phyloP scores from a whole-genome alignment of 2,797 vertebrate species.

The Scolopax rusticola region DNA sequence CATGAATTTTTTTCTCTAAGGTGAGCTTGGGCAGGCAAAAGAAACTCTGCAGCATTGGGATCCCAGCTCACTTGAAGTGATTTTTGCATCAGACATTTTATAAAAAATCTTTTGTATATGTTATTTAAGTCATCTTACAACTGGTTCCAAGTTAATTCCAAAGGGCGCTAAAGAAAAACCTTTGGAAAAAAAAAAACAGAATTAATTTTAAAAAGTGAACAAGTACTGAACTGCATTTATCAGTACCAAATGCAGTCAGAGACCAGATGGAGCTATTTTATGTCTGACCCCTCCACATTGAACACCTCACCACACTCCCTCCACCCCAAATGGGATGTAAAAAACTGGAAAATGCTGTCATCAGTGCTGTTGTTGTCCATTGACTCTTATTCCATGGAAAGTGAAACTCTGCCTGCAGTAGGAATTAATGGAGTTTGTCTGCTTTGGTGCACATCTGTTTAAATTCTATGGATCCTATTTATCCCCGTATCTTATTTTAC shows the following conservation, averaged over 20 bases:
- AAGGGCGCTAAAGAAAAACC: not conserved
- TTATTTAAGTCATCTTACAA: not conserved
- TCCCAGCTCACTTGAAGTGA: not conserved
- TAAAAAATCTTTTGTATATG: not conserved
- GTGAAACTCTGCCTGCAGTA: not conserved
- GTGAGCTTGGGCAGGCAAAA: not conserved
- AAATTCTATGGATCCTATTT: not conserved
- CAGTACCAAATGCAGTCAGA: not conserved
- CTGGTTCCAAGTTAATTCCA: not conserved
- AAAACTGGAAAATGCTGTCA: not conserved
- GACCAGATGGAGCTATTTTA: not conserved
- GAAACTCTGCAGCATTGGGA: not conserved
- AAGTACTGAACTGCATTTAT: not conserved
- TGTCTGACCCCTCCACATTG: not conserved
- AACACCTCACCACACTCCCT: not conserved
- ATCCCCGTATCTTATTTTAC: not conserved
- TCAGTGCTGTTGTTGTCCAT: not conserved
- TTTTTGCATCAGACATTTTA: not conserved
- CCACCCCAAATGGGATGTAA: not conserved
- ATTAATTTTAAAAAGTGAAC: not conserved
- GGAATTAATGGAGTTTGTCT: not conserved
- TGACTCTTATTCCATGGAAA: not conserved
- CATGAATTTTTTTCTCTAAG: not conserved
- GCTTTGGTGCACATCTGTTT: not conserved
- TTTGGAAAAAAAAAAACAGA: constrained; percentile 8